phyloP scores from a whole-genome alignment of 2,888 invertebrate species.

The Rhogogaster chlorosoma region DNA sequence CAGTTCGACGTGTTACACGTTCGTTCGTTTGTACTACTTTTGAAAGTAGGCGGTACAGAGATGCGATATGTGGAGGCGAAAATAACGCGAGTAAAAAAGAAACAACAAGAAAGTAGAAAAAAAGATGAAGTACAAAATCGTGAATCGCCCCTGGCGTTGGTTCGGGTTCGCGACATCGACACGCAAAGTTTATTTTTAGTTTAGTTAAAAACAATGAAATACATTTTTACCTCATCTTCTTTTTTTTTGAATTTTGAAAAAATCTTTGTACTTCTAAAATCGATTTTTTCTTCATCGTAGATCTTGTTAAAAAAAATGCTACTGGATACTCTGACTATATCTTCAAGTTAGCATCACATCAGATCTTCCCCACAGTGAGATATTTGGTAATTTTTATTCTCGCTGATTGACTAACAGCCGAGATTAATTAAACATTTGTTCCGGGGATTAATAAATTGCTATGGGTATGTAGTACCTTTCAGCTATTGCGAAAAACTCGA shows the following conservation, averaged over 20 bases:
- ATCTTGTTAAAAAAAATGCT: not conserved
- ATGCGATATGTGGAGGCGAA: not conserved
- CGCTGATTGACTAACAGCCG: not conserved
- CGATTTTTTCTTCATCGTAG: not conserved
- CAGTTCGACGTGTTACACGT: not conserved
- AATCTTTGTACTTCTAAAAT: not conserved
- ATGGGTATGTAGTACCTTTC: not conserved
- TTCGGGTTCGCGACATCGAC: not conserved
- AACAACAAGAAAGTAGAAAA: not conserved
- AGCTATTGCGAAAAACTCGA: not conserved
- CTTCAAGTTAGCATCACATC: not conserved
- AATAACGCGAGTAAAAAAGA: not conserved
- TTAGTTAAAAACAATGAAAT: not conserved
- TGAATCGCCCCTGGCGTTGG: not conserved
- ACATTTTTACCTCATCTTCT: not conserved
- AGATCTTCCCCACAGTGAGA: not conserved
- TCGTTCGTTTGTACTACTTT: conserved; percentile 23
- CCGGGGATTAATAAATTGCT: not conserved
- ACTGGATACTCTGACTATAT: not conserved
- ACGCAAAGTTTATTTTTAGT: not conserved
- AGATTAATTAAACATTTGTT: not conserved
- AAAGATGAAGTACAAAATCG: not conserved
- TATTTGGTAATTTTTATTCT: conserved; percentile 1
- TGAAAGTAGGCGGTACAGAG: conserved; percentile 12
- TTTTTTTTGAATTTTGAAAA: not conserved